Evolutionary conservation across 2,113 vertebrate species (phyloP).

Genomic region (Speoplatyrhinus poulsoni): DNA sequence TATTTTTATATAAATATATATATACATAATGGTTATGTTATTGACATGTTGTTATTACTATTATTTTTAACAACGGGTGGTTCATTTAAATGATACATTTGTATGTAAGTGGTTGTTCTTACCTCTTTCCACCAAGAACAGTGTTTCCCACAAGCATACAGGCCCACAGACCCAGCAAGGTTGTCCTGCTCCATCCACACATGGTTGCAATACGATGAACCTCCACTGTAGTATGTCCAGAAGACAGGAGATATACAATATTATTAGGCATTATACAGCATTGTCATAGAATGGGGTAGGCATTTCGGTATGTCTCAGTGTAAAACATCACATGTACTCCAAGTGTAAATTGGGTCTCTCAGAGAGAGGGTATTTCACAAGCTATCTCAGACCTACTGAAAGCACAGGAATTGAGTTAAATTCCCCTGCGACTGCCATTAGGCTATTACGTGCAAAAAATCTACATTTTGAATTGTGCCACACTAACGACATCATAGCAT

Average conservation of each 20-base stretch:
- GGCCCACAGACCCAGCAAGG: constrained; percentile 85
- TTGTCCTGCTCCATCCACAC: constrained; percentile 82
- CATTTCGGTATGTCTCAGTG: too few relatives aligned
- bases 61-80: too few relatives aligned
- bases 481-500: constrained; percentile 32
- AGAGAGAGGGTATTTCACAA: not conserved
- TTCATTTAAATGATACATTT: not conserved
- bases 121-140: constrained; percentile 88
- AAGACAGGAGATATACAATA: constrained; percentile 12
- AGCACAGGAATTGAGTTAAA: constrained; percentile 48
- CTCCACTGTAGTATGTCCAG: constrained; percentile 81
- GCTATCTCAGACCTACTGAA: constrained; percentile 29
- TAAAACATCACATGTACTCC: constrained; percentile 5
- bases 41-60: not conserved
- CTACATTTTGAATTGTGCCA: constrained; percentile 50
- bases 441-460: constrained; percentile 28
- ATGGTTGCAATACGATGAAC: constrained; percentile 80
- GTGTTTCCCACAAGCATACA: constrained; percentile 83
- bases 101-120: constrained; percentile 50
- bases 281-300: too few relatives aligned
- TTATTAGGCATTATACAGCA: not conserved
- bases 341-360: constrained; percentile 21
- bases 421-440: constrained; percentile 34
- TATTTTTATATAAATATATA: not conserved
- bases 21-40: not conserved